Conservation (phyloP, 2,888 invertebrate species). For the Drosophila nr. perissopoda region DNA sequence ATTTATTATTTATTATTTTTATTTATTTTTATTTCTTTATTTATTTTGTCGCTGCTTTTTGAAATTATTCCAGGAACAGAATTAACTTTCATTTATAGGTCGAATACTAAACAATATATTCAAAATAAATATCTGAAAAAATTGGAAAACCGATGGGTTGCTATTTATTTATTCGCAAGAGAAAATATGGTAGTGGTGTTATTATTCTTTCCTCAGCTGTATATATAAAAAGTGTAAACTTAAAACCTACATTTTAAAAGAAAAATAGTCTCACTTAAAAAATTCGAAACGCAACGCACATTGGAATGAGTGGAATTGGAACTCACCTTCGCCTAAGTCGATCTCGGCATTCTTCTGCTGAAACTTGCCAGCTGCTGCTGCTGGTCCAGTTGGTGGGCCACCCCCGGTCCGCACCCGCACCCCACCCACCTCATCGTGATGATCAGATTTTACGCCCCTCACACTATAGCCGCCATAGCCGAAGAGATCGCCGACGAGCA, state of each 20-base stretch:
- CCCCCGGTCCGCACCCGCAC: slow-evolving; percentile 54
- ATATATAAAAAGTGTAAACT: neutral
- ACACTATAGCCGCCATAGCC: slow-evolving; percentile 83
- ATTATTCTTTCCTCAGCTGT: neutral
- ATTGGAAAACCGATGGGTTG: neutral
- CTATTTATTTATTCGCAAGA: neutral
- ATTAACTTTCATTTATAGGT: neutral
- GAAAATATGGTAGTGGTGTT: neutral
- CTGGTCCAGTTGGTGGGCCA: slow-evolving; percentile 69
- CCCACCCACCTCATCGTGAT: slow-evolving; percentile 78
- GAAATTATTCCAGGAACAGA: too few relatives aligned
- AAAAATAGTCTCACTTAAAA: slow-evolving; percentile 11
- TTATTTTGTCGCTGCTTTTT: neutral
- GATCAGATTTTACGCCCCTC: slow-evolving; percentile 83
- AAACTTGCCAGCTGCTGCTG: slow-evolving; percentile 79
- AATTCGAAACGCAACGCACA: slow-evolving; percentile 36
- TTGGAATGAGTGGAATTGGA: slow-evolving; percentile 21
- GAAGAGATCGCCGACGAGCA: slow-evolving; percentile 84
- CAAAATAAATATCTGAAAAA: neutral
- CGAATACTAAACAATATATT: neutral
- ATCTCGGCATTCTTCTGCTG: slow-evolving; percentile 84
- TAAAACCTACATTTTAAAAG: neutral
- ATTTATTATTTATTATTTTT: neutral
- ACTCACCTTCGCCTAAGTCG: slow-evolving; percentile 84
- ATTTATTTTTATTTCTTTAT: neutral